Evolutionary conservation across 1,140 invertebrate genomes (phyloP), one percentile per base, ranked within the genome.

Genomic region (Brachystomella parvula): DNA sequence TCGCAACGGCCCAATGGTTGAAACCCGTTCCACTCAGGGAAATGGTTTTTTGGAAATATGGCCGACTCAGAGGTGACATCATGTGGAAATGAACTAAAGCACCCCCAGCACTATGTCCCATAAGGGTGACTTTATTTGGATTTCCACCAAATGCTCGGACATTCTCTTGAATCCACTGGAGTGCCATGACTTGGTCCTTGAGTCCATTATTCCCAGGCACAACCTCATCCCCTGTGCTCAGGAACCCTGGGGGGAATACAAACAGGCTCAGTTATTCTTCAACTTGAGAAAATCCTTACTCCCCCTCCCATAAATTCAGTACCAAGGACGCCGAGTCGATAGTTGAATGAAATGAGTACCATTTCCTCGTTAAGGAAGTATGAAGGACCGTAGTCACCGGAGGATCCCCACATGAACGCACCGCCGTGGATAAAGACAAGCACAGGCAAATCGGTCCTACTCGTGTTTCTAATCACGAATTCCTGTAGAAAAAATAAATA

Each of bases 351-450:
- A 1, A 74, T 73, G 3, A 75, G 29, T 30, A 75, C 59, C 6
- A 74, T 44, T 47, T 74, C 66, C 24, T 66, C 29, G 6, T 74
- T 70, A 0, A 74, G 29, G 6, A 75, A 33, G 53, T 72, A 74
- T 17, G 73, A 39, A 19, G 73, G 72, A 33, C 74, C 74, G 57
- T 68, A 66, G 2, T 69, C 68, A 35, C 26, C 33, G 12, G 39
- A 67, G 24, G 28, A 31, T 33, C 74, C 72, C 47, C 78, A 75
- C 68, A 75, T 47, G 65, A 75, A 65, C 67, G 77, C 31, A 73
- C 73, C 65, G 74, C 76, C 59, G 65, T 85, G 83, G 61, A 84
- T 82, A 73, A 80, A 83, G 1, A 84, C 77, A 24, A 85, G 66
- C 1, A 85, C 83, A 6, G 69, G 66, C 28, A 70, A 57, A 24